Evolutionary conservation across 2,113 vertebrate species (phyloP), one percentile per base, ranked within the genome.

Genomic region (Vicugna pacos): DNA sequence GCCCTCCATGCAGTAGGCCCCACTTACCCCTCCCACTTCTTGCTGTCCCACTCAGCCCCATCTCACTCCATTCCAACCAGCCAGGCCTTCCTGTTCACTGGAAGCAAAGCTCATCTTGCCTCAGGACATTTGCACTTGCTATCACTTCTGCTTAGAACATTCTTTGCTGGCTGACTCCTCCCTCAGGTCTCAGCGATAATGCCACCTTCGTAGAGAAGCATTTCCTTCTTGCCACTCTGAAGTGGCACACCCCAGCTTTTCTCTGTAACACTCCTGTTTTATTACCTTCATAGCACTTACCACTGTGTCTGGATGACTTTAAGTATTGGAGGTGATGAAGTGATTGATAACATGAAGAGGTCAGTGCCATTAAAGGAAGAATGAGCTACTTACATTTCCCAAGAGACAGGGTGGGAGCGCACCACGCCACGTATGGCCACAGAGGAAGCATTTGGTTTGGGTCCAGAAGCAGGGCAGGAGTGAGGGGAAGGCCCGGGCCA

Each of bases 91-190:
- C 15, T 28, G 56, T 79, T 86, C 50, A 64, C 1, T 11, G 19
- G 54, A 62, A 83, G 24, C 35, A 69, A 86, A 65, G 32, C 35
- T 90, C 17, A 5, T 42, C 16, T 80, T 91, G 69, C 35, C 32
- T 88, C 28, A 75, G 38, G 32, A 2, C 65, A 58, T 82, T 86
- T 85, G 62, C 16, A 62, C 38, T 93, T 91, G 8, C 22, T 35
- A 24, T 69, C 32, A 17, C 24, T 82, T 75, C 35, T 87, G 32
- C 64, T 84, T 92, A 90, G 64, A 87, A 58, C 1, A 56, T 80
- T 88, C 93, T 93, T 65, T 93, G 48, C 50, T 32, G 20, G 11
- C 82, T 81, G 30, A 7, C 19, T 92, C 22, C n/a, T 79, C 70
- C 20, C 70, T 38, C n/a, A 16, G 26, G 15, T 87, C 75, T 87